phyloP scores from a whole-genome alignment of 2,113 vertebrate genomes.

The Psilopogon haemacephalus region DNA sequence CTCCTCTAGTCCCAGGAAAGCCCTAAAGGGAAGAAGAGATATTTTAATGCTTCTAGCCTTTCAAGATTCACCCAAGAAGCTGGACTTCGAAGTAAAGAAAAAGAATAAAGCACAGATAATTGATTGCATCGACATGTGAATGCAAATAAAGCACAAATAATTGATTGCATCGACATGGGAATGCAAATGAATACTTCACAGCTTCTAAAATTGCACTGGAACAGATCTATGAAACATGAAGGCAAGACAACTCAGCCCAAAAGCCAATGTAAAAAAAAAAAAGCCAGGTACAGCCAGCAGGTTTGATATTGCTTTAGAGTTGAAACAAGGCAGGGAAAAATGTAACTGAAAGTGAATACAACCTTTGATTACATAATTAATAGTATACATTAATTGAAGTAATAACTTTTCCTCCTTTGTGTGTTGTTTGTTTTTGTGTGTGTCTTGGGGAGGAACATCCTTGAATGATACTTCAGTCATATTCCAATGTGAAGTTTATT shows the following conservation, averaged over 20 bases:
- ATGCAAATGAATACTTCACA: conserved; percentile 10
- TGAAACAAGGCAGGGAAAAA: not conserved
- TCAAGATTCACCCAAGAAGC: conserved; percentile 11
- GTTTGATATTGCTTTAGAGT: conserved; percentile 8
- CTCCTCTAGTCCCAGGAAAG: conserved; percentile 91
- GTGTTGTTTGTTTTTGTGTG: not conserved
- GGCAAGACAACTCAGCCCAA: conserved; percentile 27
- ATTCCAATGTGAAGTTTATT: not conserved
- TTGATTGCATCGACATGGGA: conserved; percentile 8
- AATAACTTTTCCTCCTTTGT: not conserved
- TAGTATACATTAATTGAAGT: not conserved
- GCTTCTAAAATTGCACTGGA: conserved; percentile 17
- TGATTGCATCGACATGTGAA: conserved; percentile 2
- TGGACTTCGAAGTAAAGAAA: conserved; percentile 19
- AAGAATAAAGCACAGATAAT: conserved; percentile 8
- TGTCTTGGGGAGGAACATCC: not conserved
- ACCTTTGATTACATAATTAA: not conserved
- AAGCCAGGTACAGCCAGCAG: conserved; percentile 21
- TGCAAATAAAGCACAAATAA: conserved; percentile 23
- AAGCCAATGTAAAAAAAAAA: conserved; percentile 36
- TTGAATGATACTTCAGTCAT: not conserved
- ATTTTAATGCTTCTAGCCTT: conserved; percentile 13
- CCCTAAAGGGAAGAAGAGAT: conserved; percentile 80
- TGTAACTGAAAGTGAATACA: not conserved
- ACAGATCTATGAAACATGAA: not conserved